Conservation (phyloP, 1,140 invertebrate genomes). For the Parasteatoda tepidariorum region DNA sequence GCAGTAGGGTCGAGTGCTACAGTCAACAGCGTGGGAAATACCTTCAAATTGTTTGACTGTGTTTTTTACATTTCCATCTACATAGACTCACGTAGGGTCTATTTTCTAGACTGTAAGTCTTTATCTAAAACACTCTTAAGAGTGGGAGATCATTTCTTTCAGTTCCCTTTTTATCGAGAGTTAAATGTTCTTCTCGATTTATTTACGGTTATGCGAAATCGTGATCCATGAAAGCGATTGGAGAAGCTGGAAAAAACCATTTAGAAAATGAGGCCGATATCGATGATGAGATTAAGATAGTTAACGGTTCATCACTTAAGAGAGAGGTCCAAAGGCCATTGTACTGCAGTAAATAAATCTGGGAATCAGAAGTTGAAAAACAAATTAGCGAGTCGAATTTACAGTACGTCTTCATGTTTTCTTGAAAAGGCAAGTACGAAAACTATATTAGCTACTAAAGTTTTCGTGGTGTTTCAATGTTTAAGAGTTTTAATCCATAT, state of each 20-base stretch:
- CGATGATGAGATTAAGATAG: neutral
- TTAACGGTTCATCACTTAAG: slow-evolving; percentile 18
- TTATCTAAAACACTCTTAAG: slow-evolving; percentile 24
- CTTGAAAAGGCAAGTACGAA: too few relatives aligned
- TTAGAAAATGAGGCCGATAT: neutral
- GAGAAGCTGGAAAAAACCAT: too few relatives aligned
- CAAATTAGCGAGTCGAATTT: too few relatives aligned
- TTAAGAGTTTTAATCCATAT: too few relatives aligned
- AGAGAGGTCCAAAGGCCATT: neutral
- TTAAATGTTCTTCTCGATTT: neutral
- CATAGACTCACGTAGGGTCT: slow-evolving; percentile 4
- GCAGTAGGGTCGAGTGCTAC: neutral
- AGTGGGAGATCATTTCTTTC: neutral
- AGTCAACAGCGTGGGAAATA: slow-evolving; percentile 30
- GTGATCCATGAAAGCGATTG: slow-evolving; percentile 1
- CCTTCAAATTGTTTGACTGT: neutral
- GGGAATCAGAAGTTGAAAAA: too few relatives aligned
- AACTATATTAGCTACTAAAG: too few relatives aligned
- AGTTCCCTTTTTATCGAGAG: neutral
- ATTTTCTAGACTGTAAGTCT: neutral
- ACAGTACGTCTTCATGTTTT: too few relatives aligned
- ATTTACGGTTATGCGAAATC: slow-evolving; percentile 32
- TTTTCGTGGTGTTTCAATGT: too few relatives aligned
- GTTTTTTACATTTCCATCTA: neutral
- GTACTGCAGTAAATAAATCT: neutral